Evolutionary conservation across 2,888 invertebrate genomes (phyloP).

Genomic region (Bombyx huttoni): DNA sequence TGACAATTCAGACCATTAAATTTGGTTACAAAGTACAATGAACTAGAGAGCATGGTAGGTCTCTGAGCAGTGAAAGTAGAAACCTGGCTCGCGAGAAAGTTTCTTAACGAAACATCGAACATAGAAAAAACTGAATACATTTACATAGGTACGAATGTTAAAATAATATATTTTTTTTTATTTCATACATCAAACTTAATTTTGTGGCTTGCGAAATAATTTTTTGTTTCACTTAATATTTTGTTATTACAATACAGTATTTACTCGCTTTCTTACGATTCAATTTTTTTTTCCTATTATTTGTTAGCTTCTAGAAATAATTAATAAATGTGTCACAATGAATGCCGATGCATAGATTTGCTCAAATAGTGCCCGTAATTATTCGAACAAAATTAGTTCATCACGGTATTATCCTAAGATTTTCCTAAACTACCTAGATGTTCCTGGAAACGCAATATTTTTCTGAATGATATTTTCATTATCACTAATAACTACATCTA

Average conservation of each 20-base stretch:
- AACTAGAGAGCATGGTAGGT: slow-evolving; percentile 11
- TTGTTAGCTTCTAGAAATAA: no score
- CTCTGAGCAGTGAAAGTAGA: slow-evolving; percentile 33
- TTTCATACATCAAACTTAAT: no score
- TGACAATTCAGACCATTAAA: background rate
- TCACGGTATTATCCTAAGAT: no score
- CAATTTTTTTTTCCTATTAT: no score
- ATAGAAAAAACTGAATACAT: slow-evolving; percentile 13
- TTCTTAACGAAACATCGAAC: slow-evolving; percentile 19
- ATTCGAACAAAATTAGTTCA: no score
- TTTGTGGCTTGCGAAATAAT: background rate
- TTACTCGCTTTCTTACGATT: background rate
- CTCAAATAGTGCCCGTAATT: no score
- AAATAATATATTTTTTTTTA: background rate
- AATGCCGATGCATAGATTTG: no score
- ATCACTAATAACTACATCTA: no score
- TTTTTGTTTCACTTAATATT: background rate
- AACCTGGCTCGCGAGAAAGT: slow-evolving; percentile 28
- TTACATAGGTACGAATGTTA: background rate
- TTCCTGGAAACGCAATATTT: no score
- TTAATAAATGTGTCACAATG: no score
- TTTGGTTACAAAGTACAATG: slow-evolving; percentile 7
- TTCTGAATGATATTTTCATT: no score
- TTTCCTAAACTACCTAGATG: no score
- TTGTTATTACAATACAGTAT: background rate